Evolutionary conservation across 2,797 vertebrate species (phyloP).

Genomic region (Argyrosomus regius): DNA sequence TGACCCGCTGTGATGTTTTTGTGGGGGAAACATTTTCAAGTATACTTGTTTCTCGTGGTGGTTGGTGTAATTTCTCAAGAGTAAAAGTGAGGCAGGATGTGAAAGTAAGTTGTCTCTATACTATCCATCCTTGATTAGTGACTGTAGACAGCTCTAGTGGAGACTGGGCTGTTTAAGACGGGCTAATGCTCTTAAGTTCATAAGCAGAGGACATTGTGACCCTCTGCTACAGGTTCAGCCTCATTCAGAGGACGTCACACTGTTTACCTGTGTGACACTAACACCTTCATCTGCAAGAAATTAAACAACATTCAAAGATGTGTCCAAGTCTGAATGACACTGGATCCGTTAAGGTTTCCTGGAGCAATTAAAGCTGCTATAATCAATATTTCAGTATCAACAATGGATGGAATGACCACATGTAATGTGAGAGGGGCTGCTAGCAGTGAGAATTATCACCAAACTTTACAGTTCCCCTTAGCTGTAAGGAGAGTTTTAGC

Average conservation of each 20-base stretch:
- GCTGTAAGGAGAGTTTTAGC: too few relatives aligned
- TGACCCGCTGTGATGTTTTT: neutral
- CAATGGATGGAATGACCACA: too few relatives aligned
- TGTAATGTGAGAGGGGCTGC: too few relatives aligned
- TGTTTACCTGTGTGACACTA: slow-evolving; percentile 7
- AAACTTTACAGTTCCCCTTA: neutral
- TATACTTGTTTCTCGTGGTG: neutral
- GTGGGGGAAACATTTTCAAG: neutral
- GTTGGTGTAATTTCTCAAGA: neutral
- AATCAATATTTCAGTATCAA: too few relatives aligned
- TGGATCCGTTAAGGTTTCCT: neutral
- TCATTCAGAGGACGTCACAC: slow-evolving; percentile 14
- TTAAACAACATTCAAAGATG: neutral
- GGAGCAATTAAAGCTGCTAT: too few relatives aligned
- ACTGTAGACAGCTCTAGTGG: slow-evolving; percentile 55
- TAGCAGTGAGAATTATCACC: neutral
- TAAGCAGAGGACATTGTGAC: slow-evolving; percentile 78
- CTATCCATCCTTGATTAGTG: slow-evolving; percentile 51
- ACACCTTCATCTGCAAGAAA: neutral
- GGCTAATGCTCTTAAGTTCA: slow-evolving; percentile 78
- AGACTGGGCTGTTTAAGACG: slow-evolving; percentile 67
- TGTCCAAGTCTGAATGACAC: neutral
- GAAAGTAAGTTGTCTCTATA: slow-evolving; percentile 40
- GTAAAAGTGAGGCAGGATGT: slow-evolving; percentile 43
- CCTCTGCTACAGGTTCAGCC: slow-evolving; percentile 29